phyloP scores from a whole-genome alignment of 2,888 invertebrate genomes.

The Chloromyia formosa region DNA sequence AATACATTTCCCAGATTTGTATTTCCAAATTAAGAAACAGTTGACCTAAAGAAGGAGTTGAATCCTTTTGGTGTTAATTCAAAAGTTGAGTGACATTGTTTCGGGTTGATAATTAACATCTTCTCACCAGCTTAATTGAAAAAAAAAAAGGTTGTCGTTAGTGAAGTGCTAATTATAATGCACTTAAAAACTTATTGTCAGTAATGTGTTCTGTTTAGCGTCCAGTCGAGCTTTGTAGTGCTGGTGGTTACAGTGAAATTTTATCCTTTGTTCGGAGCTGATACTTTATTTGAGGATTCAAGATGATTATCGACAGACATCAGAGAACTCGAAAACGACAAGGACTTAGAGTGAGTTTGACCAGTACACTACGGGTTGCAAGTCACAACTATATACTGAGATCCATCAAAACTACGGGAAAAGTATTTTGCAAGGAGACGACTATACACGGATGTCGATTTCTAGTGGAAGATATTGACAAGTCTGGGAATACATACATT shows the following conservation, averaged over 20 bases:
- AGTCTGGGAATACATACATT: conserved; percentile 45
- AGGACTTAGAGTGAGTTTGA: conserved; percentile 4
- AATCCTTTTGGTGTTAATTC: too few relatives aligned
- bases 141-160: not conserved
- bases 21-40: too few relatives aligned
- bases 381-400: conserved; percentile 38
- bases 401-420: conserved; percentile 39
- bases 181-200: not conserved
- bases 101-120: too few relatives aligned
- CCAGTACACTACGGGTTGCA: conserved; percentile 12
- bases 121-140: too few relatives aligned
- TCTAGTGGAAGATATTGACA: conserved; percentile 51
- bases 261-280: too few relatives aligned
- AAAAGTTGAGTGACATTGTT: too few relatives aligned
- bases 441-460: conserved; percentile 54
- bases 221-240: too few relatives aligned
- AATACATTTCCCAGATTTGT: too few relatives aligned
- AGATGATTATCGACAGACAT: conserved; percentile 37
- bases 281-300: too few relatives aligned
- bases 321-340: conserved; percentile 21
- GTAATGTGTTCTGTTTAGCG: too few relatives aligned
- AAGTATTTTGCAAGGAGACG: conserved; percentile 53
- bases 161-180: not conserved
- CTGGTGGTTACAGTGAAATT: too few relatives aligned
- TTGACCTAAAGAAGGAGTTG: too few relatives aligned